phyloP scores from a whole-genome alignment of 2,888 invertebrate species.

The Panopea generosa region DNA sequence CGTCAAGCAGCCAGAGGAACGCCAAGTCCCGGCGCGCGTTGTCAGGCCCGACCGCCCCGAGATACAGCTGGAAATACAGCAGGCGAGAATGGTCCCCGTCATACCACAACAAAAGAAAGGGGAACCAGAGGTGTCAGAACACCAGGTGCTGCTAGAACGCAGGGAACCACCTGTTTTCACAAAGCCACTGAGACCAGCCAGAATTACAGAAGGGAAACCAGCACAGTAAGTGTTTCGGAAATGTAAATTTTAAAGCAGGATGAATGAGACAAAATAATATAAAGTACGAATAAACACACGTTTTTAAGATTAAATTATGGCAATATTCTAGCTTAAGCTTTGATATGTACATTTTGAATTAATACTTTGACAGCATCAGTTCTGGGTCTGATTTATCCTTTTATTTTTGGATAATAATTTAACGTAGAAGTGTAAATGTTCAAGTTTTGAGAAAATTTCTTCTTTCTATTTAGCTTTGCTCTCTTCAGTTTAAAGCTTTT shows the following conservation, averaged over 20 bases:
- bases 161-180: constrained; percentile 95
- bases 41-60: constrained; percentile 72
- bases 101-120: constrained; percentile 68
- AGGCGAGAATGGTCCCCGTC: constrained; percentile 74
- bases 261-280: no score
- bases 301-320: no score
- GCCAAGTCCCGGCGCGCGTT: constrained; percentile 63
- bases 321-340: no score
- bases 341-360: no score
- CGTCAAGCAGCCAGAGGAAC: constrained; percentile 50
- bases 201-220: constrained; percentile 82
- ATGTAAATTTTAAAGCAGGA: neutral
- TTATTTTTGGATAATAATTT: no score
- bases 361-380: no score
- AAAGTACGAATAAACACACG: no score
- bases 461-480: no score
- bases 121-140: constrained; percentile 69
- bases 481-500: no score
- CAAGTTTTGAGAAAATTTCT: no score
- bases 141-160: constrained; percentile 75
- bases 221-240: constrained; percentile 67
- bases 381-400: no score
- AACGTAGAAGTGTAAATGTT: no score
- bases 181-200: constrained; percentile 97
- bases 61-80: constrained; percentile 75